Evolutionary conservation across 2,113 vertebrate genomes (phyloP).

Genomic region (Macroglossus sobrinus): DNA sequence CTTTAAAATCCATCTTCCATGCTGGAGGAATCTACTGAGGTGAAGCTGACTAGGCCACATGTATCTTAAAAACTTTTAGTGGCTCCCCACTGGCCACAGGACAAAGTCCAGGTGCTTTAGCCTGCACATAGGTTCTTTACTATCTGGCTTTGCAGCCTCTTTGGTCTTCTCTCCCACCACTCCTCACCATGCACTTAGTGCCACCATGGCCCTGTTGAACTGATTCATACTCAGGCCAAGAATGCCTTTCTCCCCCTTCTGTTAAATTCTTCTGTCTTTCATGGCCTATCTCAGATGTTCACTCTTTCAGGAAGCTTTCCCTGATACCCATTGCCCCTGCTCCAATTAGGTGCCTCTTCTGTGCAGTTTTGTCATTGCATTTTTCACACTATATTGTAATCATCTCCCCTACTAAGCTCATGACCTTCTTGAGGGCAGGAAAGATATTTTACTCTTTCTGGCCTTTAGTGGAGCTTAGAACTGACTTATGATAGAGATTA

Average conservation of each 20-base stretch:
- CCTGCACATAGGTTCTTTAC: not conserved
- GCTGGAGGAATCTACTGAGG: not conserved
- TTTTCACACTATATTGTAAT: not conserved
- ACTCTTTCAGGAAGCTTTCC: constrained; percentile 19
- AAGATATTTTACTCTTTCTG: not conserved
- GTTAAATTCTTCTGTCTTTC: not conserved
- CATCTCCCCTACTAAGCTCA: not conserved
- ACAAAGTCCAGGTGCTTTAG: not conserved
- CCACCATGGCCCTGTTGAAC: not conserved
- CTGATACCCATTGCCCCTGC: not conserved
- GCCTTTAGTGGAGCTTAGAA: constrained; percentile 9
- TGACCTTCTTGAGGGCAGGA: not conserved
- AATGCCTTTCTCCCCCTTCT: not conserved
- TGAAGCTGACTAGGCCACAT: not conserved
- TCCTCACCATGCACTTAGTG: not conserved
- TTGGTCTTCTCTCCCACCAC: not conserved
- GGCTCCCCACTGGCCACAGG: not conserved
- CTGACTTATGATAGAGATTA: not conserved
- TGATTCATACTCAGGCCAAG: not conserved
- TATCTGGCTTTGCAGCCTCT: not conserved
- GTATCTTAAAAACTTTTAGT: not conserved
- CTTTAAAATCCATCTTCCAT: not conserved
- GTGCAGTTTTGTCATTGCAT: not conserved
- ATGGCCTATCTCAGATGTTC: not conserved
- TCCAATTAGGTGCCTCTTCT: not conserved